Evolutionary conservation across 2,113 vertebrate genomes (phyloP), one percentile per base, ranked within the genome.

Genomic region (Peromyscus polionotus): DNA sequence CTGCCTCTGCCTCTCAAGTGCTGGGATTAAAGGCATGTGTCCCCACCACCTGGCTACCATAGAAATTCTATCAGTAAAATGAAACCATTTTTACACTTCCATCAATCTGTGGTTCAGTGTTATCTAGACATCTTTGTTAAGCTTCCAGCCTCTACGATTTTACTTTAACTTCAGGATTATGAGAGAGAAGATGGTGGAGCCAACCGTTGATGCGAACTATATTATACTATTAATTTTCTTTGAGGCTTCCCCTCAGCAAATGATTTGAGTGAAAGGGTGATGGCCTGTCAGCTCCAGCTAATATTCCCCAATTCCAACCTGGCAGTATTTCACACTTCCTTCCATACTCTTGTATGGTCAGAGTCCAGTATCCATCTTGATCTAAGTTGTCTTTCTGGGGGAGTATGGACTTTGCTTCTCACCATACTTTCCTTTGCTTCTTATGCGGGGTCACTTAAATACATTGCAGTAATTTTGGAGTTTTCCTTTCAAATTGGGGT

Each of bases 401-500:
- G 80, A 31, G 4, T 51, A 7, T 42, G 26, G 20, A 39, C 63
- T 87, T 93, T 77, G 16, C 89, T 96, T 94, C 63, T 67, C 45
- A 12, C 92, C 72, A 39, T 17, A 57, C 33, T 96, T 68, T 77
- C 4, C 73, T 93, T 20, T 57, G 5, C 84, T 91, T 95, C 70
- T 51, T 65, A 19, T 20, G 24, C 28, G 9, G 33, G 12, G 3
- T 93, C 70, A 33, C 31, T 90, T 92, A 57, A 92, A 22, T 75
- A 28, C 10, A 77, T 57, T 57, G 16, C 54, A 51, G 54, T 81
- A 39, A 95, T 26, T 89, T 73, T 68, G 70, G 10, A 48, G 86
- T 86, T 97, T 97, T 91, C 63, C 67, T 51, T 93, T 97, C 89
- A 93, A 45, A 68, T 51, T 88, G 24, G 22, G n/a, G 36, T 94